Conservation (phyloP, 2,888 invertebrate genomes). For the Phengaris arion region DNA sequence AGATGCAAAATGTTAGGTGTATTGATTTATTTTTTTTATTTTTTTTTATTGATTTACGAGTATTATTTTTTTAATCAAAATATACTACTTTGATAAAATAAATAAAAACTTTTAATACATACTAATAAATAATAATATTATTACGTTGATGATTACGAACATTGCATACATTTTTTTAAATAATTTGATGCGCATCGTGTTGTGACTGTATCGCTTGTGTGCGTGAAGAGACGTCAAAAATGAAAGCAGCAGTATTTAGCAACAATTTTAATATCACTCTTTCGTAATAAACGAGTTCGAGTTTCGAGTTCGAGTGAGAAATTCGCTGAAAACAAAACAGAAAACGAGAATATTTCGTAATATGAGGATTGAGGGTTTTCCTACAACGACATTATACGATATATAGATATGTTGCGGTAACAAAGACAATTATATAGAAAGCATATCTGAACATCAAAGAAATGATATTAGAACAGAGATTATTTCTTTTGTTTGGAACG, state of each 20-base stretch:
- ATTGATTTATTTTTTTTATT: no score
- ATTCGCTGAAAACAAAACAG: background rate
- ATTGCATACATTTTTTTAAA: no score
- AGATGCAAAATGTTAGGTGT: no score
- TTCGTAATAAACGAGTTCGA: background rate
- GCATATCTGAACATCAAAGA: background rate
- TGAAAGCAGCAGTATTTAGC: background rate
- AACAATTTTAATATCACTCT: constrained; percentile 2
- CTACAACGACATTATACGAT: background rate
- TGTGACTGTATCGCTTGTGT: no score
- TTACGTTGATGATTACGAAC: no score
- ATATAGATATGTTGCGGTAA: background rate
- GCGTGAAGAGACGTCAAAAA: background rate
- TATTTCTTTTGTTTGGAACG: no score
- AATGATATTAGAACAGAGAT: background rate
- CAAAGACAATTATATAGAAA: background rate
- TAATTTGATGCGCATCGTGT: no score
- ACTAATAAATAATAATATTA: no score
- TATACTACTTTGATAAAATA: no score
- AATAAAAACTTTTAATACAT: no score
- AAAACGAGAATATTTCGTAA: background rate
- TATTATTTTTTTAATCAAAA: no score
- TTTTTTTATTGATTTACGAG: no score
- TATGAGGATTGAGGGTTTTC: background rate
- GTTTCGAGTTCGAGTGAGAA: background rate